Evolutionary conservation across 2,113 vertebrate species (phyloP).

Genomic region (Gymnobelideus leadbeateri): DNA sequence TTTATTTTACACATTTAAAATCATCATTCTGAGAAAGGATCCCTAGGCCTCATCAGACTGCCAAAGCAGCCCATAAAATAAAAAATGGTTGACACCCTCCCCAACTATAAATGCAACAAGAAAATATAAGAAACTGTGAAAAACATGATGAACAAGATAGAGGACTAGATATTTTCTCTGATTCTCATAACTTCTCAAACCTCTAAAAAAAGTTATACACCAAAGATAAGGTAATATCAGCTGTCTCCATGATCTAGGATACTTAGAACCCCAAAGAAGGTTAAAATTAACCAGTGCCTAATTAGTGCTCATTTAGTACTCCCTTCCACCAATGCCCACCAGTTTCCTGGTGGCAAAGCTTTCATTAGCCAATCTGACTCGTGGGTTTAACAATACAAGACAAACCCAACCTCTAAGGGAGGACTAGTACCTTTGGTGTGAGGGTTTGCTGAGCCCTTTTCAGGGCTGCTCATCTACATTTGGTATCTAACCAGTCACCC

Average conservation of each 20-base stretch:
- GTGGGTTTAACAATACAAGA: not conserved
- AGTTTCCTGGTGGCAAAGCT: not conserved
- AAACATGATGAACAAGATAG: not conserved
- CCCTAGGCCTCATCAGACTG: not conserved
- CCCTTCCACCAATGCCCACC: not conserved
- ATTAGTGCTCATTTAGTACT: not conserved
- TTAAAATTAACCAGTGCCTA: not conserved
- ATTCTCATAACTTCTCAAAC: not conserved
- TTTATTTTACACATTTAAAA: not conserved
- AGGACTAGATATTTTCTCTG: not conserved
- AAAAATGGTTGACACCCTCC: not conserved
- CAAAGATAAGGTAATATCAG: not conserved
- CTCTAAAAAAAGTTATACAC: not conserved
- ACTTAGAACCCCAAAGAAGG: not conserved
- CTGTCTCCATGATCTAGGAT: not conserved
- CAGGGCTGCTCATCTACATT: too few species aligned
- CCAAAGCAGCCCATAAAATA: not conserved
- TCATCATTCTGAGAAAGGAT: not conserved
- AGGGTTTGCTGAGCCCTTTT: too few species aligned
- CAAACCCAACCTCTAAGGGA: not conserved
- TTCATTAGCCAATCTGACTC: not conserved
- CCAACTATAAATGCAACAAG: not conserved
- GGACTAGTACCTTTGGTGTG: too few species aligned
- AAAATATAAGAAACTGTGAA: not conserved
- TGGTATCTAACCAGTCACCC: too few species aligned